phyloP scores from a whole-genome alignment of 2,888 invertebrate genomes.

The Rhamphomyia laevipes region DNA sequence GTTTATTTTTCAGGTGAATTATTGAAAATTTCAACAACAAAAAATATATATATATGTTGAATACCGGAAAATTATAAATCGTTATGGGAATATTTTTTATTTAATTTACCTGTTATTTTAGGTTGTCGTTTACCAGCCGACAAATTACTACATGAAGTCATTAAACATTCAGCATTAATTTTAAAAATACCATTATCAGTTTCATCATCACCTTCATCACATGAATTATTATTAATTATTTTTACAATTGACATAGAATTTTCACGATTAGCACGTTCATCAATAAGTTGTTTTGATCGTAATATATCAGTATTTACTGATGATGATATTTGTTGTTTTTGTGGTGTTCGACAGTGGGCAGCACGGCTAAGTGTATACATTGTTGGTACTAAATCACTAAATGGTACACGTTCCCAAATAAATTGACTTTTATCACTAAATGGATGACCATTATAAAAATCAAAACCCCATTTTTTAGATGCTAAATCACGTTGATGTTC shows the following conservation, averaged over 20 bases:
- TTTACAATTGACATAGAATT: slow-evolving; percentile 16
- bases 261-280: slow-evolving; percentile 33
- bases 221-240: slow-evolving; percentile 17
- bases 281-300: slow-evolving; percentile 25
- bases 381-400: slow-evolving; percentile 31
- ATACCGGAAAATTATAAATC: no score
- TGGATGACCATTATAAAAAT: slow-evolving; percentile 33
- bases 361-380: slow-evolving; percentile 37
- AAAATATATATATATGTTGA: no score
- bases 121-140: slow-evolving; percentile 29
- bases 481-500: slow-evolving; percentile 44
- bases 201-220: slow-evolving; percentile 23
- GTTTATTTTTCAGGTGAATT: no score
- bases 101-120: slow-evolving; percentile 36
- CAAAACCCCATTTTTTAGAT: slow-evolving; percentile 42
- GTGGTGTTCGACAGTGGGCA: slow-evolving; percentile 37
- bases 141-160: slow-evolving; percentile 14
- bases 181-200: slow-evolving; percentile 7
- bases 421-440: slow-evolving; percentile 23
- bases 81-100: no score
- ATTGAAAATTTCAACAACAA: no score
- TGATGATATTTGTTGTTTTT: slow-evolving; percentile 13
- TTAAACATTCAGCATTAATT: slow-evolving; percentile 15
- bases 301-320: slow-evolving; percentile 16
- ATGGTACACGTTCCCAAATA: slow-evolving; percentile 34